A percentile compares a stretch with the other conserved stretches of the same genome.
Conservation (phyloP, 2,797 vertebrate species). For the Mareca penelope region DNA sequence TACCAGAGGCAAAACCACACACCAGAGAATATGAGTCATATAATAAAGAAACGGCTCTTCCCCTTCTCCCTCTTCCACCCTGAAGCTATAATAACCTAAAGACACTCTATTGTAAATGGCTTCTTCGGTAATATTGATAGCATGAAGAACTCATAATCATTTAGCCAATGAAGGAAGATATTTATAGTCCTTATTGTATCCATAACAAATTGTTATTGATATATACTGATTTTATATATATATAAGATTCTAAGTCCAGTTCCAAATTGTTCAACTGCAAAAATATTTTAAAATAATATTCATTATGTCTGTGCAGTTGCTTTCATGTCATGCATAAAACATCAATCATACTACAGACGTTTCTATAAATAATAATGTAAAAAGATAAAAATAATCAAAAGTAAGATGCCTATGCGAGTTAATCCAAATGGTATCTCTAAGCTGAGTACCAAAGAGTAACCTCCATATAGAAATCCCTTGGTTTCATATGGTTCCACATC, state of each 20-base stretch:
- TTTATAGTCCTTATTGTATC: neutral
- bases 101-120: slow-evolving; percentile 31
- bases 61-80: slow-evolving; percentile 11
- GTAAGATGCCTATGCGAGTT: neutral
- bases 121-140: slow-evolving; percentile 26
- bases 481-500: neutral
- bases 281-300: neutral
- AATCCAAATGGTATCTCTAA: neutral
- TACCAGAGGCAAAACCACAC: slow-evolving; percentile 65
- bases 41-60: slow-evolving; percentile 39
- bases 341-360: neutral
- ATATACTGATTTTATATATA: neutral
- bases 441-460: neutral
- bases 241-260: neutral
- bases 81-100: slow-evolving; percentile 43
- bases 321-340: neutral
- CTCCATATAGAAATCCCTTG: neutral
- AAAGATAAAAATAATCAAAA: neutral
- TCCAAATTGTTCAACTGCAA: slow-evolving; percentile 2
- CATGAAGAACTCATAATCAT: neutral
- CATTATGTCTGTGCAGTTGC: neutral
- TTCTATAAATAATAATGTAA: neutral
- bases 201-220: neutral
- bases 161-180: slow-evolving; percentile 29
- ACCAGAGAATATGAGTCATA: slow-evolving; percentile 56